Evolutionary conservation across 2,797 vertebrate genomes (phyloP), one percentile per base, ranked within the genome.

Genomic region (Alcedo atthis): DNA sequence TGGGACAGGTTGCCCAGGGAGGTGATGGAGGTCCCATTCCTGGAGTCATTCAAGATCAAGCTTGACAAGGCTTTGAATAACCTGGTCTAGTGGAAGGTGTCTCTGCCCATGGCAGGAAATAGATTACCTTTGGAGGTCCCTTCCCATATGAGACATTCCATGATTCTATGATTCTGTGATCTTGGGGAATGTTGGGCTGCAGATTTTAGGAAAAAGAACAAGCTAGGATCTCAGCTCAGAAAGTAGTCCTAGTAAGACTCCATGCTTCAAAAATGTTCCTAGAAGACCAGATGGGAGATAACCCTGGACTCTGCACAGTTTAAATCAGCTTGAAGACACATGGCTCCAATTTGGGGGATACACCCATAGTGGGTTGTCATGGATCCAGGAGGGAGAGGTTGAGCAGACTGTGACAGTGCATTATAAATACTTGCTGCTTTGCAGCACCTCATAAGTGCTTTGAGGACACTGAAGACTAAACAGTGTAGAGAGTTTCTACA

Each of bases 221-320:
- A 33, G 22, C 66, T 81, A 57, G 19, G 7, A 57, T 57, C 35
- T 84, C 35, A 49, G 32, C 25, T 90, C 9, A 5, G 61, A 83
- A 84, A 86, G 25, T 10, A 84, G 42, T 49, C 74, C 57, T 92
- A 59, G 48, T 91, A 74, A 93, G 16, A 85, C 16, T n/a, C 46
- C 24, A 10, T 10, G 24, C 40, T 42, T 67, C 53, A 74, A 82
- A 87, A 86, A 28, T 14, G 22, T 77, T 93, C 81, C 81, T 87
- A 85, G 71, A 95, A 93, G 87, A 13, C 15, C 64, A 61, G 12
- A 53, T 6, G 1, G 0, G 63, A 80, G 61, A 28, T 28, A 87
- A 32, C 42, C 32, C 40, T 88, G 55, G 68, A 45, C 21, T 84
- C 62, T 61, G 16, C 5, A 58, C 63, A 70, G 35, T 57, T 76